Evolutionary conservation across 2,797 vertebrate species (phyloP).

Genomic region (Hippopotamyrus pictus): DNA sequence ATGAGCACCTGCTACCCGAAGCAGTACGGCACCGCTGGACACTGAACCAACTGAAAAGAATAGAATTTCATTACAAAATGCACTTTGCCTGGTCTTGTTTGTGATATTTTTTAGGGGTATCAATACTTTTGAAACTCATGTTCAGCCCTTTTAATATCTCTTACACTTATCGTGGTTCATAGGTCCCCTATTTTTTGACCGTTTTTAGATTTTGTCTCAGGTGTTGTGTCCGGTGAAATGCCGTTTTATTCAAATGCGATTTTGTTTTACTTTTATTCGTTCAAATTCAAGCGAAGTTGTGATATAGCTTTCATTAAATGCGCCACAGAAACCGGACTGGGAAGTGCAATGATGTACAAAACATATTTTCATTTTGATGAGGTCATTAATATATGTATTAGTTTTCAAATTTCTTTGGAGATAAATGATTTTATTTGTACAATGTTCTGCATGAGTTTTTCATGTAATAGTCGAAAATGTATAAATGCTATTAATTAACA

Average conservation of each 20-base stretch:
- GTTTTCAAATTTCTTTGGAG: not conserved
- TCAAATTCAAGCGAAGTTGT: not conserved
- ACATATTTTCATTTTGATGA: not conserved
- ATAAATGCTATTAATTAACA: not conserved
- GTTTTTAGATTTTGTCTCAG: not conserved
- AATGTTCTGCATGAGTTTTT: not conserved
- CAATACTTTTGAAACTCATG: not conserved
- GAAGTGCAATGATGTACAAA: not conserved
- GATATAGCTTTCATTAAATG: not conserved
- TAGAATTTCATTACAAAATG: not conserved
- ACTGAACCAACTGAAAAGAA: not conserved
- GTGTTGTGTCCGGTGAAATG: not conserved
- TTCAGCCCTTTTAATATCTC: not conserved
- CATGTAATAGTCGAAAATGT: not conserved
- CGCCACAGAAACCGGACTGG: not conserved
- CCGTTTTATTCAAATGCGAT: not conserved
- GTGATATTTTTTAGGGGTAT: not conserved
- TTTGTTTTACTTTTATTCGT: not conserved
- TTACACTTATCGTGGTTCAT: not conserved
- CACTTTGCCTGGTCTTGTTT: not conserved
- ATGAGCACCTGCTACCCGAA: not conserved
- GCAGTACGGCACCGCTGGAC: not conserved
- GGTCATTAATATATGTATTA: not conserved
- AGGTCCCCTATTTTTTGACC: not conserved
- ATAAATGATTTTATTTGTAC: not conserved